Base-by-base conservation (phyloP, 2,888 invertebrate genomes). In the Cheilosia pagana region DNA sequence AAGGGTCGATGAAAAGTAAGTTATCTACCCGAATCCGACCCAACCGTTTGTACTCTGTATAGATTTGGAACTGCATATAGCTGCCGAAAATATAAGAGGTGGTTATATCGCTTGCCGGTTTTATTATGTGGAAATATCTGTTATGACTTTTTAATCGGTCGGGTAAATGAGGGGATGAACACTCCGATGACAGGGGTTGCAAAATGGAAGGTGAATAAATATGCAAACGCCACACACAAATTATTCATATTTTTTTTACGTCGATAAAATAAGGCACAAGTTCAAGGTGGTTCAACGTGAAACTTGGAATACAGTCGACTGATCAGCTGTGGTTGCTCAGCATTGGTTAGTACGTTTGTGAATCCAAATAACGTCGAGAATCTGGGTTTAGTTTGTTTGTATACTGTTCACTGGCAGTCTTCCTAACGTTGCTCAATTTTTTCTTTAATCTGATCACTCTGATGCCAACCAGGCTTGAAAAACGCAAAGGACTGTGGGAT, bases 101-200 rank as follows among this genome's bases (percentile, higher is more conserved):
- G 55, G 77, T 60, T 82, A 62, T 72, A 72, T 78, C 57, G 83
- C 50, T 63, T 70, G 57, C 74, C 28, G 60, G 85, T 81, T 85
- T 85, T 81, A 85, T 85, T 75, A 85, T 81, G 75, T 85, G 85
- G 75, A 85, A 85, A 85, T 85, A 71, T 85, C 71, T 81, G 71
- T 76, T 85, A 75, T 81, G 85, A 85, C 85, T 81, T 85, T 81
- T 85, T 85, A 85, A 81, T 81, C 85, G 81, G 71, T 57, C 65
- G 43, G 35, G 52, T 39, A 28, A 45, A 59, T 48, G 35, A 8
- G 48, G 45, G 57, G 65, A 41, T 45, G 43, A 48, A 39, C 21
- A 10, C 5, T 21, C 12, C 25, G 52, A 23, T 45, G 50, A 41
- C 65, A 48, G 52, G 59, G 70, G 77, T 19, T 25, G 43, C 23